Base-by-base conservation (phyloP, 2,888 invertebrate species). In the Conomelus anceps region DNA sequence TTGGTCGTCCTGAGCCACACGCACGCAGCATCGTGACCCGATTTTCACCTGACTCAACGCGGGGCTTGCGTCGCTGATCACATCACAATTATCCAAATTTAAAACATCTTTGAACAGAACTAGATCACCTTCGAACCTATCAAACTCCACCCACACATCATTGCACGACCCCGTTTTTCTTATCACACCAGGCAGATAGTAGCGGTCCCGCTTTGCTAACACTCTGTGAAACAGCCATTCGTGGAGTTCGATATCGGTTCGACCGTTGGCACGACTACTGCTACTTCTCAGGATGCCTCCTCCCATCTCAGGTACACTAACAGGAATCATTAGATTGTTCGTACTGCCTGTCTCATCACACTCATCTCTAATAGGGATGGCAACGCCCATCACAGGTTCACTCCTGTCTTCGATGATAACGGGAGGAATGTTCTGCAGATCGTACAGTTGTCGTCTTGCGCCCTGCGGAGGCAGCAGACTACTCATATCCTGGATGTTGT, bases 151-250 rank as follows among this genome's bases (percentile, higher is more conserved):
- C 91, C 96, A 95, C 92, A 98, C 95, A 92, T 96, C 96, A 92
- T 95, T 95, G 90, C 94, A 94, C 91, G 95, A 95, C 90, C 94
- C 95, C 41, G 96, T 96, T 92, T 96, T 95, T 85, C 96, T 96
- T 92, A 99, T 98, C 90, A 97, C 96, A 89, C 98, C 99, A 11
- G 98, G 98, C 92, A 97, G 96, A 94, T 97, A 98, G 92, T 96
- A 95, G 90, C 96, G 96, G 91, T 96, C 96, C 92, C 96, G 96
- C 93, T 97, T 97, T 85, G 98, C 99, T 92, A 99, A 94, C 90
- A 99, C 98, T 92, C 98, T 95, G 93, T 98, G 98, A 92, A 98
- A 97, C 92, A 96, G 96, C 99, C 99, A 99, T 94, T 99, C 98
- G 92, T 96, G 96, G 92, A 99, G 95, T 94, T 99, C 98, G 91